phyloP scores from a whole-genome alignment of 92 coral and sea anemone species.

The Actinernus sp. region DNA sequence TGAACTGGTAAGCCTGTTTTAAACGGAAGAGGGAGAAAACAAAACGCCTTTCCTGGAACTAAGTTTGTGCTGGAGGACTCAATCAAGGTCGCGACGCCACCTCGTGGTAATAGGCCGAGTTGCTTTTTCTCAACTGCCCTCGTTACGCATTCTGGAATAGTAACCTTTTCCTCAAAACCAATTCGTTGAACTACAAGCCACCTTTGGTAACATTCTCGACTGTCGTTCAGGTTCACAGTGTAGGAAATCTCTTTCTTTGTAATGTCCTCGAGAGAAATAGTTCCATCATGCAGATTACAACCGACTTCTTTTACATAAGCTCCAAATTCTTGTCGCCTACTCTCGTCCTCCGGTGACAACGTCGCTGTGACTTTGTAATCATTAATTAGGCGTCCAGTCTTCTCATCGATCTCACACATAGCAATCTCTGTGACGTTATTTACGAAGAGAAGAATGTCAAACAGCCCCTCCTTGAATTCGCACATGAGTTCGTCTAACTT shows the following conservation, averaged over 20 bases:
- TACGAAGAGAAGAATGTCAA: conserved; percentile 74
- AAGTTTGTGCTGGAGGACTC: not conserved
- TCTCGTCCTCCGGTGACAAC: conserved; percentile 45
- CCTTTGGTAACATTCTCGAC: conserved; percentile 20
- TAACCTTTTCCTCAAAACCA: conserved; percentile 49
- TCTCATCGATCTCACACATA: conserved; percentile 51
- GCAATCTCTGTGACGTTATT: conserved; percentile 75
- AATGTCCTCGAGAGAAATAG: not conserved
- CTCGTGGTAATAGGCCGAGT: conserved; percentile 79
- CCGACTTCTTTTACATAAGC: conserved; percentile 8
- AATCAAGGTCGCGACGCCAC: conserved; percentile 76
- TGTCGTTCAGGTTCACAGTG: conserved; percentile 47
- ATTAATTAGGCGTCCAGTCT: conserved; percentile 27
- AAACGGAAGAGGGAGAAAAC: conserved; percentile 77
- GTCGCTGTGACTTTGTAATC: conserved; percentile 45
- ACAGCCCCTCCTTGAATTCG: conserved; percentile 58
- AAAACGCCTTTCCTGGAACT: not conserved
- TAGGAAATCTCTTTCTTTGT: conserved; percentile 42
- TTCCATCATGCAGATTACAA: not conserved
- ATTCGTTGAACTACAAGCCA: conserved; percentile 74
- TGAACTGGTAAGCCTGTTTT: conserved; percentile 75
- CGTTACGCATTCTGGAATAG: not conserved
- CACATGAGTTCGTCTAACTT: conserved; percentile 40
- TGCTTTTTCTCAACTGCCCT: conserved; percentile 38
- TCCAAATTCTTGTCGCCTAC: conserved; percentile 39